phyloP scores from a whole-genome alignment of 2,888 invertebrate genomes.

The Blomia tropicalis region DNA sequence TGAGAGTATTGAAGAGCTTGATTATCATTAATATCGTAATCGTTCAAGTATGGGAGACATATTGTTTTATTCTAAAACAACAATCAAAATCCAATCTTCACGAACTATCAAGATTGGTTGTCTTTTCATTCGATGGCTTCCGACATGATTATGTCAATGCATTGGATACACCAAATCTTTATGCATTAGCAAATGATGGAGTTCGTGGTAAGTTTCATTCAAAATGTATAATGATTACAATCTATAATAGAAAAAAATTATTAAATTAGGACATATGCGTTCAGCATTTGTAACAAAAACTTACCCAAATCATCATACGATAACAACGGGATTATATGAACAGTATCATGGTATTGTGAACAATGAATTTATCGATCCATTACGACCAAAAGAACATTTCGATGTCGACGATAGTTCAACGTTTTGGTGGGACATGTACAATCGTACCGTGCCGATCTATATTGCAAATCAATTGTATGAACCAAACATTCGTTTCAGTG shows the following conservation, averaged over 20 bases:
- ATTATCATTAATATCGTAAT: too few relatives aligned
- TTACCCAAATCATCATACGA: constrained; percentile 55
- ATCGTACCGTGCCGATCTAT: constrained; percentile 34
- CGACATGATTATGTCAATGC: constrained; percentile 35
- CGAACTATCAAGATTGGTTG: constrained; percentile 29
- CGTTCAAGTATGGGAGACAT: too few relatives aligned
- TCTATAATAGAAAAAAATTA: background rate
- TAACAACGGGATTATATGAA: constrained; percentile 51
- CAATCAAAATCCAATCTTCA: too few relatives aligned
- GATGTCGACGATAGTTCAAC: constrained; percentile 36
- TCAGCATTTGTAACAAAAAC: constrained; percentile 46
- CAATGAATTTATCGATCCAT: constrained; percentile 45
- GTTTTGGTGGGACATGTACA: constrained; percentile 41
- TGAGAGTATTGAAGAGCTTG: too few relatives aligned
- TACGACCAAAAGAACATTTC: constrained; percentile 30
- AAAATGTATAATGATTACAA: background rate
- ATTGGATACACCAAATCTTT: constrained; percentile 33
- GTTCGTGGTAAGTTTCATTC: constrained; percentile 28
- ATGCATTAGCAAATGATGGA: constrained; percentile 33
- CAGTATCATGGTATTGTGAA: constrained; percentile 54
- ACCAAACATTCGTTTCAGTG: constrained; percentile 43
- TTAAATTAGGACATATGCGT: constrained; percentile 28
- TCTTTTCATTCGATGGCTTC: constrained; percentile 38
- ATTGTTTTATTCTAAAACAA: too few relatives aligned
- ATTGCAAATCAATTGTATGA: constrained; percentile 42